Base-by-base conservation (phyloP, 2,113 vertebrate genomes). In the Sinocyclocheilus grahami region DNA sequence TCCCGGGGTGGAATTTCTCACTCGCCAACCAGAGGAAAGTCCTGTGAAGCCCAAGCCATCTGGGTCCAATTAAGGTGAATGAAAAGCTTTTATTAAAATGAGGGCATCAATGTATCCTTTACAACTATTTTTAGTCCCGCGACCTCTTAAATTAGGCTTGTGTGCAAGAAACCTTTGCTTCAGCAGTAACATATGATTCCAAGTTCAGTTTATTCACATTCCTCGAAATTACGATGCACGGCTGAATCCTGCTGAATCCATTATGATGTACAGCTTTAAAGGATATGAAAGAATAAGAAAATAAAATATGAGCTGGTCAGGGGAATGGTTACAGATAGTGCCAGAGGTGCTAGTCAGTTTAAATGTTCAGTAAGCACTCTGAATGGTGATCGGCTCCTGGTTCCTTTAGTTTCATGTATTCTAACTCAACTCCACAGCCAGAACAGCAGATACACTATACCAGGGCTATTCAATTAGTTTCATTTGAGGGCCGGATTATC, bases 31-130 rank as follows among this genome's bases (percentile, higher is more conserved):
- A 92, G 91, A 83, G 90, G 87, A 91, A 20, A 91, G 77, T 88
- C 87, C 82, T 81, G 83, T 87, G 87, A 82, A 78, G 83, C 85
- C 87, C 90, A 91, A 94, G 93, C 96, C 96, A 97, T 96, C 96
- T 97, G 96, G 95, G 94, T 96, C 90, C 90, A 94, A 97, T 97
- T 96, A 96, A 90, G 78, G 85, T 83, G 91, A 95, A 95, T 93
- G 94, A 93, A 93, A 93, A 87, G 48, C 71, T 88, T 93, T 95
- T 93, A 94, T 94, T 93, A 93, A 92, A 95, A 95, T 88, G 91
- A 95, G 92, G 93, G 95, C 92, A 95, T 95, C 94, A 95, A 94
- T 94, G 27, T 83, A 72, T 62, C 1, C 0, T 0, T 72, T 67
- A 75, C 24, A 63, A 14, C 90, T 87, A 91, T 91, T 93, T 88